Conservation (phyloP, 2,797 vertebrate genomes). For the Helicolenus hilgendorfi region DNA sequence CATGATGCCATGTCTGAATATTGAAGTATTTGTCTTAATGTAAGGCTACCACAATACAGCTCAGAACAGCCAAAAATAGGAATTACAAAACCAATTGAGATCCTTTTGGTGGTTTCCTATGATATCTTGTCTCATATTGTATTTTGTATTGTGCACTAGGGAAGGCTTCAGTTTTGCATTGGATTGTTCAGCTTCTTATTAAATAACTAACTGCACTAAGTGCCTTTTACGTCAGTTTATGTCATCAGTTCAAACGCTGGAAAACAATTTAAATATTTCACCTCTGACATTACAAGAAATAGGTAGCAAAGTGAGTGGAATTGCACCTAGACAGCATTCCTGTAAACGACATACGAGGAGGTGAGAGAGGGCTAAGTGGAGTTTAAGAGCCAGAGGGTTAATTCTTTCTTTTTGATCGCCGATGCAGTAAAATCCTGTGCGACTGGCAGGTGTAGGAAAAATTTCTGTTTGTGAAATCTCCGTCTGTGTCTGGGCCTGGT, state of each 20-base stretch:
- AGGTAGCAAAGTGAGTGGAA: background rate
- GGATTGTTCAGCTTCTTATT: background rate
- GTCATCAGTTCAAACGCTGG: background rate
- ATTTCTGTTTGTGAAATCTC: constrained; percentile 7
- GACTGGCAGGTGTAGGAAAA: constrained; percentile 8
- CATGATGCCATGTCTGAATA: background rate
- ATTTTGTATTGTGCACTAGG: background rate
- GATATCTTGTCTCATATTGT: background rate
- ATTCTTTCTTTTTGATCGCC: background rate
- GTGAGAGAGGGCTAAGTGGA: background rate
- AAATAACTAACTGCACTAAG: background rate
- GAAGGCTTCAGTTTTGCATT: background rate
- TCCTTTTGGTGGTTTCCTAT: background rate
- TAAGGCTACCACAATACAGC: background rate
- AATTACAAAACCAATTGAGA: background rate
- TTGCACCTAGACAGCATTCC: background rate
- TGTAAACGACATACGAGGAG: background rate
- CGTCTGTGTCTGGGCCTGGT: background rate
- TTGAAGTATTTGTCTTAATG: background rate
- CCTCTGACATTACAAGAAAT: background rate
- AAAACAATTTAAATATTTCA: background rate
- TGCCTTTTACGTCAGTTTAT: background rate
- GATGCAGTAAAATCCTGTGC: background rate
- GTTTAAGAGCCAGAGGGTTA: background rate
- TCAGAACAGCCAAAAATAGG: background rate